Percentiles rank a stretch among this genome's conserved stretches.
Conservation (phyloP, 1,140 invertebrate genomes). For the Lasioglossum albipes region DNA sequence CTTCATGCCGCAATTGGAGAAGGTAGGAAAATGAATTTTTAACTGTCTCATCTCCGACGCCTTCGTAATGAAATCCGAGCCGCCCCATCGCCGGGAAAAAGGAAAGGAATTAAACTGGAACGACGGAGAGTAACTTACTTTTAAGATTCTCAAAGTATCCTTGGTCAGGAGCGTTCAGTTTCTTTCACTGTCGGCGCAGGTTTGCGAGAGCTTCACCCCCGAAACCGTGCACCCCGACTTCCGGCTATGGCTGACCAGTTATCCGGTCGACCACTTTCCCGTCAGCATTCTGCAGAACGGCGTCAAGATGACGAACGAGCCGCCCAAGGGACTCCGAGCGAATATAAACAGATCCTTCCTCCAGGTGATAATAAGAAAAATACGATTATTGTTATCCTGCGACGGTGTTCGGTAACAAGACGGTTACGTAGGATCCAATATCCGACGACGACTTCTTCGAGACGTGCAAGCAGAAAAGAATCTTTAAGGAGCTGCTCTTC, state of each 20-base stretch:
- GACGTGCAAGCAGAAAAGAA: slow-evolving; percentile 86
- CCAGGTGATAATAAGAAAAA: slow-evolving; percentile 71
- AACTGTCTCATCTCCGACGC: no score
- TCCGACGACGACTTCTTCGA: slow-evolving; percentile 93
- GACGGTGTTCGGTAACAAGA: background rate
- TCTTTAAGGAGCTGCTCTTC: slow-evolving; percentile 93
- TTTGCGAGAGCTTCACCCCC: slow-evolving; percentile 88
- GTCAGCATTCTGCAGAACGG: slow-evolving; percentile 96
- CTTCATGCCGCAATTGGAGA: slow-evolving; percentile 93
- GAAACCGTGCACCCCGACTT: slow-evolving; percentile 92
- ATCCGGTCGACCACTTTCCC: slow-evolving; percentile 93
- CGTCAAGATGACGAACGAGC: slow-evolving; percentile 97
- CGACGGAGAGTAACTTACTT: background rate
- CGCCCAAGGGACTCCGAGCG: slow-evolving; percentile 89
- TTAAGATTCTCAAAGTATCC: background rate
- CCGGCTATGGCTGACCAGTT: slow-evolving; percentile 95
- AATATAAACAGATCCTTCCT: slow-evolving; percentile 88
- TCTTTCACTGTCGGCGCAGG: slow-evolving; percentile 75
- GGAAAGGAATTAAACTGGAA: background rate
- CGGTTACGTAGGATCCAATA: slow-evolving; percentile 86
- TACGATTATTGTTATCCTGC: background rate
- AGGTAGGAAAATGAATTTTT: slow-evolving; percentile 72
- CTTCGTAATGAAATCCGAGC: background rate
- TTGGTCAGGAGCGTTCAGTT: no score
- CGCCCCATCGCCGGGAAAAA: background rate